Percentiles rank a stretch among this genome's conserved stretches.
Conservation (phyloP, 1,140 invertebrate species). For the Andrena cerasifolii region DNA sequence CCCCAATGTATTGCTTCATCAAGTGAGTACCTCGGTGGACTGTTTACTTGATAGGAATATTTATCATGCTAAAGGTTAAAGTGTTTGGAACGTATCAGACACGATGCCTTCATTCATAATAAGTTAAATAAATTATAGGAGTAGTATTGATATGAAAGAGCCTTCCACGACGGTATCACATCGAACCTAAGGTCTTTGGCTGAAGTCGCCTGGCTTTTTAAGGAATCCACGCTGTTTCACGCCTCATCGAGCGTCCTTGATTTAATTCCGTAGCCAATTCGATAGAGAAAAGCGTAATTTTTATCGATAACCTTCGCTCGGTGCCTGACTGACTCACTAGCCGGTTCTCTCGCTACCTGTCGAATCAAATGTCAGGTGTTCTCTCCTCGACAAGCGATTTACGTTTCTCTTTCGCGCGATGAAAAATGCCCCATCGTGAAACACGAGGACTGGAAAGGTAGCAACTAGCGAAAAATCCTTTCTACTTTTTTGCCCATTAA, state of each 20-base stretch:
- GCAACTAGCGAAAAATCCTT: background rate
- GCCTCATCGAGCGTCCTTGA: conserved; percentile 46
- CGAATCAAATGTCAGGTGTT: conserved; percentile 44
- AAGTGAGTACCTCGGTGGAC: too few species aligned
- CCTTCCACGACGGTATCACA: background rate
- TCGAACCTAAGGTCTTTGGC: background rate
- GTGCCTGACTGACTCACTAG: conserved; percentile 10
- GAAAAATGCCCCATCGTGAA: background rate
- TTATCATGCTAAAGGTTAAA: too few species aligned
- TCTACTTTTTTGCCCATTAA: background rate
- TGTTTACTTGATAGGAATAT: too few species aligned
- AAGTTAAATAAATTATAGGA: background rate
- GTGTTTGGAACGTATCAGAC: too few species aligned
- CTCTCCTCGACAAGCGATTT: background rate
- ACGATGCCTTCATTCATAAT: too few species aligned
- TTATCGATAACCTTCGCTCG: conserved; percentile 28
- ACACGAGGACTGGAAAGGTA: background rate
- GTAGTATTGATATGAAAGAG: too few species aligned
- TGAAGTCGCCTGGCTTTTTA: background rate
- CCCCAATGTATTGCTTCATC: too few species aligned
- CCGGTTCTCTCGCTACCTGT: conserved; percentile 8
- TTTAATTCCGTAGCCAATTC: conserved; percentile 38
- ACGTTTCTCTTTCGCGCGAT: background rate
- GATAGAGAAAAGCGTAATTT: conserved; percentile 43
- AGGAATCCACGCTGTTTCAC: conserved; percentile 16